Conservation (phyloP, 2,888 invertebrate species). For the Acheta domesticus region DNA sequence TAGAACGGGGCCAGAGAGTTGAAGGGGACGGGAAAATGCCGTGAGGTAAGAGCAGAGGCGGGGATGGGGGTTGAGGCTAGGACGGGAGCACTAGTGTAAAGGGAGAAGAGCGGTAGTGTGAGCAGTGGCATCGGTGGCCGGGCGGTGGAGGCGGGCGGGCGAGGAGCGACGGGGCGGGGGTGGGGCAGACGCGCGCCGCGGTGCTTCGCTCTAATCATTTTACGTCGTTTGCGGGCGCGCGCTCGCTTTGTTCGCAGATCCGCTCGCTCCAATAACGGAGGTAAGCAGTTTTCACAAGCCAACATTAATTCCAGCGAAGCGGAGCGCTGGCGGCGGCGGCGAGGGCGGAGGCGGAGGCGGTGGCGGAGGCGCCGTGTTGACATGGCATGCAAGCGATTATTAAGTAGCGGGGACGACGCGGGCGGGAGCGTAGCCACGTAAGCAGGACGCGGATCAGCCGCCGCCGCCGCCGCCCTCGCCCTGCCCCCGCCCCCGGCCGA, state of each 20-base stretch:
- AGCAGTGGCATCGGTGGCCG: not conserved
- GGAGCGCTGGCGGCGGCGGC: not conserved
- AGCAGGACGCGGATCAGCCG: not conserved
- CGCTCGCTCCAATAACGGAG: not conserved
- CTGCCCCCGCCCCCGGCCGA: too few relatives aligned
- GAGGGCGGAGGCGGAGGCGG: not conserved
- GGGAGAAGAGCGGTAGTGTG: not conserved
- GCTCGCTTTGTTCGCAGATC: too few relatives aligned
- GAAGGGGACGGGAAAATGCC: too few relatives aligned
- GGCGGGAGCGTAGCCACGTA: not conserved
- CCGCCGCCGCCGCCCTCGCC: too few relatives aligned
- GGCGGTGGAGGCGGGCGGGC: conserved; percentile 28
- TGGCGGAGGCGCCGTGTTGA: not conserved
- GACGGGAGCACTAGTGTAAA: too few relatives aligned
- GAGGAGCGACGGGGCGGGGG: conserved; percentile 32
- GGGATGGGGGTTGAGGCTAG: too few relatives aligned
- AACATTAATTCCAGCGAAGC: not conserved
- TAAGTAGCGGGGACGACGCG: conserved; percentile 25
- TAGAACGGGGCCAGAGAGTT: too few relatives aligned
- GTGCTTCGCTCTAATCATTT: conserved; percentile 9
- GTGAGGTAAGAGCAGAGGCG: too few relatives aligned
- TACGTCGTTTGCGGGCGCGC: not conserved
- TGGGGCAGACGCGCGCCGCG: conserved; percentile 12
- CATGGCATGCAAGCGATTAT: conserved; percentile 27
- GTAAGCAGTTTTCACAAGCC: conserved; percentile 18